phyloP scores from a whole-genome alignment of 2,797 vertebrate genomes.

The Pangasius macronema region DNA sequence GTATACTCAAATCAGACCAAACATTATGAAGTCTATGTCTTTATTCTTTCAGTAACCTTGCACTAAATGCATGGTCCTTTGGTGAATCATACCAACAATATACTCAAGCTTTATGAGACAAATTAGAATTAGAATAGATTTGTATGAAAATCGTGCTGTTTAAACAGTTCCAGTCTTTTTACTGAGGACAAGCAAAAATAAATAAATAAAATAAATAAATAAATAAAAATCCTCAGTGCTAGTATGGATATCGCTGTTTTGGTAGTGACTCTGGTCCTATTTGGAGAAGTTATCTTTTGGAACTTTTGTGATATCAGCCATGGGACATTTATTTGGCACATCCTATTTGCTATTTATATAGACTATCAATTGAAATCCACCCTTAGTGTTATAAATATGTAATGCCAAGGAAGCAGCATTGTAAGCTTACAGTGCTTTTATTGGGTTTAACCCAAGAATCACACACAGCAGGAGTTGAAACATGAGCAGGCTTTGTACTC shows the following conservation, averaged over 20 bases:
- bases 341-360: background rate
- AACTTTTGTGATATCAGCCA: background rate
- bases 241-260: background rate
- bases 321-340: background rate
- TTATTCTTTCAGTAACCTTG: conserved; percentile 51
- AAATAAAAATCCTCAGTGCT: background rate
- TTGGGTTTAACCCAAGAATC: conserved; percentile 8
- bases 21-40: conserved; percentile 43
- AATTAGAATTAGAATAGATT: background rate
- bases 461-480: background rate
- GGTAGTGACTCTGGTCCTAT: background rate
- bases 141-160: background rate
- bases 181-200: too few relatives aligned
- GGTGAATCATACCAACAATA: conserved; percentile 58
- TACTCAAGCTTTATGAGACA: conserved; percentile 4
- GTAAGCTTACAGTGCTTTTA: background rate
- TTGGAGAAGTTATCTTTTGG: background rate
- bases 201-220: background rate
- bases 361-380: background rate
- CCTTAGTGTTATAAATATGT: background rate
- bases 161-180: background rate
- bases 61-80: conserved; percentile 59
- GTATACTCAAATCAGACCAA: conserved; percentile 64
- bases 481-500: background rate
- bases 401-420: background rate